Conservation (phyloP, 2,113 vertebrate species). For the Syngnathoides biaculeatus region DNA sequence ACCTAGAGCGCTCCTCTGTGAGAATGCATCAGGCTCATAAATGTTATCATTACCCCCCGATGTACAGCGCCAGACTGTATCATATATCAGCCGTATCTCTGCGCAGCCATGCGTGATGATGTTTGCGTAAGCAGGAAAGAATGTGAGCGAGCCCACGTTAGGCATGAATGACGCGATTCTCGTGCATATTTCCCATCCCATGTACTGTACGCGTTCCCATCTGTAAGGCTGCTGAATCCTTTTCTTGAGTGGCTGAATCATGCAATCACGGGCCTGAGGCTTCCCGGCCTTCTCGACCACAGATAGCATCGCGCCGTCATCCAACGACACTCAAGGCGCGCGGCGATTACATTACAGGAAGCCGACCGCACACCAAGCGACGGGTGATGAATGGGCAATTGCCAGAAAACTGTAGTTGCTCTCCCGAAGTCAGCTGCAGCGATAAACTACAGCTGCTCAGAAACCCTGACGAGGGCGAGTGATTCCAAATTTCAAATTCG, state of each 20-base stretch:
- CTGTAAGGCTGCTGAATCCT: slow-evolving; percentile 15
- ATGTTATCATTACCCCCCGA: slow-evolving; percentile 66
- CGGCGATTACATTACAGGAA: slow-evolving; percentile 17
- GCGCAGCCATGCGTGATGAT: slow-evolving; percentile 19
- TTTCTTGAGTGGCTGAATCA: slow-evolving; percentile 21
- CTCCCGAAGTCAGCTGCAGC: too few species aligned
- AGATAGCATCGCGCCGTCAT: neutral
- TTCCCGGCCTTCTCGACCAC: slow-evolving; percentile 16
- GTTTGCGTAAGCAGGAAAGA: slow-evolving; percentile 12
- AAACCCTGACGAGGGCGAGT: too few species aligned
- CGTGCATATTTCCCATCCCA: slow-evolving; percentile 25
- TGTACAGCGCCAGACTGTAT: slow-evolving; percentile 35
- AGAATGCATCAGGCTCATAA: slow-evolving; percentile 64
- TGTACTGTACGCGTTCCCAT: slow-evolving; percentile 14
- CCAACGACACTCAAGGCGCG: slow-evolving; percentile 1
- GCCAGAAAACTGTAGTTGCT: neutral
- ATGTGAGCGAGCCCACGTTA: slow-evolving; percentile 15
- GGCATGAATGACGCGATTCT: slow-evolving; percentile 27
- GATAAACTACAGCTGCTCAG: too few species aligned
- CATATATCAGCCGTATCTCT: slow-evolving; percentile 43
- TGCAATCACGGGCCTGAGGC: neutral
- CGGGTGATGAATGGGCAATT: neutral
- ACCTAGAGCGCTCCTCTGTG: slow-evolving; percentile 48
- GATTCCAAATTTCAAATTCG: too few species aligned
- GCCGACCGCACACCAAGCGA: neutral